Evolutionary conservation across 2,888 invertebrate genomes (phyloP), one percentile per base, ranked within the genome.

Genomic region (Hyles lineata): DNA sequence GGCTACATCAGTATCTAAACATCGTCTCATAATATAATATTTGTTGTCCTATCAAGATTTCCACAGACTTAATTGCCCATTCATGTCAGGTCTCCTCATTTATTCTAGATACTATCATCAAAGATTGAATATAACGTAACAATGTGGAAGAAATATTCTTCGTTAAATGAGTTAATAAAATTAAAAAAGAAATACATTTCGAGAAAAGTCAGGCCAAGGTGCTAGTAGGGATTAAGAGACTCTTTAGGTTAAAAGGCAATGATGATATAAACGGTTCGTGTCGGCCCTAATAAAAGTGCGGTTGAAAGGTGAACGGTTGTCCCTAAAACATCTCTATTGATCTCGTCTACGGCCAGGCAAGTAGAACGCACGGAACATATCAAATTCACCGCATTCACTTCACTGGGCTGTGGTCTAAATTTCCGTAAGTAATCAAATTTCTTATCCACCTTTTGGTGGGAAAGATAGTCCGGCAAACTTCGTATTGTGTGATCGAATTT

Each of bases 351-450:
- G 75, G 77, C 72, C 76, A 74, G 72, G 72, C 74, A 74, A 74
- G 79, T 76, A 77, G 76, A 71, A 74, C 74, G 78, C 78, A 74
- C 76, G 74, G 78, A 79, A 79, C 78, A 77, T 82, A 82, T 84
- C 85, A 78, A 79, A 79, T 82, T 81, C 74, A 73, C 74, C 76
- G 74, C 70, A 73, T 73, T 80, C 74, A 76, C 11, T 50, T 76
- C 75, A 76, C 78, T 72, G 70, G 74, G 74, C 70, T 79, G 78
- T 75, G 77, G 77, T 80, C 73, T 77, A 32, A 75, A 74, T 59
- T 69, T 74, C 67, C 67, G 73, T 78, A 61, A 78, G 74, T 78
- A 81, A 79, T 78, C 75, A 79, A 82, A 81, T 78, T 74, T 80
- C 72, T 75, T 76, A 74, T 77, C 35, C 21, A 35, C 35, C 35